Percentiles rank a stretch among this genome's conserved stretches.
These are phyloP conservation scores for Petaurus breviceps DNA, from an alignment of 2,113 vertebrate genomes.

Conservation along the genomic window DNA sequence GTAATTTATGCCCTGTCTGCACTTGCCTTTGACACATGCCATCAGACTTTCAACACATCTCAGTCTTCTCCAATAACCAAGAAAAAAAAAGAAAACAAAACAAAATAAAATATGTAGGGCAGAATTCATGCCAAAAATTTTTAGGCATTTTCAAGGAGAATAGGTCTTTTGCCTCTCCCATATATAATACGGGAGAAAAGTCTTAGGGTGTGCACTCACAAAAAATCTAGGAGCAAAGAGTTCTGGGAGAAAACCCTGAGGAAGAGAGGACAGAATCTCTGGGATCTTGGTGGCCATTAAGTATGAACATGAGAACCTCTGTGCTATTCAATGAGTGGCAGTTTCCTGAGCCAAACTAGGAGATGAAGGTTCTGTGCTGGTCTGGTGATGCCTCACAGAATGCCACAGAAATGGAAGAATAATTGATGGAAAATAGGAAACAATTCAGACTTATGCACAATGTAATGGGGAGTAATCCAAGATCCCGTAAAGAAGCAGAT, in stretches of 20 bases:
- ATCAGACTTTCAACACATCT: neutral
- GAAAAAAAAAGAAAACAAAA: conserved; percentile 39
- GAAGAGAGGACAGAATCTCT: neutral
- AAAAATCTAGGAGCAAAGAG: neutral
- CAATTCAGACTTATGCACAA: neutral
- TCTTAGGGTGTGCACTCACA: neutral
- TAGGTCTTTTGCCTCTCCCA: neutral
- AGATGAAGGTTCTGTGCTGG: neutral
- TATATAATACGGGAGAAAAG: neutral
- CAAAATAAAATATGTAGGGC: neutral
- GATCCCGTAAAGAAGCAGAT: neutral
- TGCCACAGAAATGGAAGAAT: neutral
- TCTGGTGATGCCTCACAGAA: neutral
- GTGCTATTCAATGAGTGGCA: neutral
- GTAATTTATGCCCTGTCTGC: neutral
- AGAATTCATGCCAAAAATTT: neutral
- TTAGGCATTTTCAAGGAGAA: neutral
- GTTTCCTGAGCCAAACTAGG: neutral
- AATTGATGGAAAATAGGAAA: neutral
- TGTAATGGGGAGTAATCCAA: neutral
- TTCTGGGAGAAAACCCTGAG: neutral
- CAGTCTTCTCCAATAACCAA: neutral
- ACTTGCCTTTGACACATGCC: neutral
- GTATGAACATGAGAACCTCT: neutral
- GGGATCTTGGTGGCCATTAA: neutral